phyloP scores from a whole-genome alignment of 2,888 invertebrate genomes.

The Ashinkailepas kermadecensis region DNA sequence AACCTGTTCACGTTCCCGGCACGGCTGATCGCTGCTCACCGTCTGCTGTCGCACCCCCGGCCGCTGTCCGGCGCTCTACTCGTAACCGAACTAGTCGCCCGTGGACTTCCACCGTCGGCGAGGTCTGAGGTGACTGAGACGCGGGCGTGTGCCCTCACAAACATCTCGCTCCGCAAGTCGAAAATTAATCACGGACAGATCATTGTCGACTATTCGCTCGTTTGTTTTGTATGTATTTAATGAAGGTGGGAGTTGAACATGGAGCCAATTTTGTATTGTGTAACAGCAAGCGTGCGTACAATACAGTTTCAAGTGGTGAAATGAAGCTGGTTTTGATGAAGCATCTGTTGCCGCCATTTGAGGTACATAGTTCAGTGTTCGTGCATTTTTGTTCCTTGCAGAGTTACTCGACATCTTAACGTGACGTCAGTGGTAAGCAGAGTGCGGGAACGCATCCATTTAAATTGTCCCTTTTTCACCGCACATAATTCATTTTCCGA shows the following conservation, averaged over 20 bases:
- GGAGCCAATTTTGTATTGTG: slow-evolving; percentile 18
- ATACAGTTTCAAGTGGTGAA: slow-evolving; percentile 5
- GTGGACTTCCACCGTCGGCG: neutral
- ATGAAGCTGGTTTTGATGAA: neutral
- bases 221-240: slow-evolving; percentile 23
- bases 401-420: neutral
- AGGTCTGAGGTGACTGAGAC: too few species aligned
- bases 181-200: slow-evolving; percentile 8
- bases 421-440: neutral
- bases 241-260: slow-evolving; percentile 6
- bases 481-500: neutral
- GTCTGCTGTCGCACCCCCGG: neutral
- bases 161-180: neutral
- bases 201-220: slow-evolving; percentile 12
- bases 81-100: neutral
- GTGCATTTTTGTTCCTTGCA: neutral
- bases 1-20: neutral
- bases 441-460: neutral
- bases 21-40: neutral
- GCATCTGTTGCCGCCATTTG: too few species aligned
- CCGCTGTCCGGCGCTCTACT: neutral
- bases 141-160: too few species aligned
- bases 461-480: neutral
- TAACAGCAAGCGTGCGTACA: slow-evolving; percentile 7
- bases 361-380: neutral